Evolutionary conservation across 2,113 vertebrate species (phyloP).

Genomic region (Hypomesus transpacificus): DNA sequence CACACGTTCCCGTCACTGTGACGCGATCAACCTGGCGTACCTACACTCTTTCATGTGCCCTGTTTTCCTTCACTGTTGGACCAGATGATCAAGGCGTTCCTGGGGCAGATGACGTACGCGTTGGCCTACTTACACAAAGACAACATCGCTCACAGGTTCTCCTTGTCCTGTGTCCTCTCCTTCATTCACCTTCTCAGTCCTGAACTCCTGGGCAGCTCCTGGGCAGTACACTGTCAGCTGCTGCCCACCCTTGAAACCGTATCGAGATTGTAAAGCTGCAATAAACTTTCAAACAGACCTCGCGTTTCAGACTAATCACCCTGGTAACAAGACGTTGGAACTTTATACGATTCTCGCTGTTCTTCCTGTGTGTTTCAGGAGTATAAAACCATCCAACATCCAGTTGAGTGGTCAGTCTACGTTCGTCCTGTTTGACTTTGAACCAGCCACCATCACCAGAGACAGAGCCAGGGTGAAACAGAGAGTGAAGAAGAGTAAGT

Average conservation of each 20-base stretch:
- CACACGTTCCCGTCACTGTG: too few species aligned
- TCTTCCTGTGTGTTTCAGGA: slow-evolving; percentile 55
- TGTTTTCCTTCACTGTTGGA: background rate
- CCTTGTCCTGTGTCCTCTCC: too few species aligned
- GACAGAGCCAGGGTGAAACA: slow-evolving; percentile 69
- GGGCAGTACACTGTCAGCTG: too few species aligned
- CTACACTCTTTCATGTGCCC: too few species aligned
- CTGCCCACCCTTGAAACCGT: too few species aligned
- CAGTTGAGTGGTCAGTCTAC: slow-evolving; percentile 42
- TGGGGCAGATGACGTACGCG: slow-evolving; percentile 73
- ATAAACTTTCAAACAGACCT: too few species aligned
- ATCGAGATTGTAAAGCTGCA: background rate
- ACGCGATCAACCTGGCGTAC: too few species aligned
- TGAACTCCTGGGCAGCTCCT: too few species aligned
- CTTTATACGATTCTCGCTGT: too few species aligned
- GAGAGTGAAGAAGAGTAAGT: slow-evolving; percentile 66
- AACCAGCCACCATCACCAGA: slow-evolving; percentile 56
- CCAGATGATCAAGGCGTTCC: slow-evolving; percentile 47
- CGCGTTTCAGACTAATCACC: too few species aligned
- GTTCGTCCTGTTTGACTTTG: slow-evolving; percentile 73
- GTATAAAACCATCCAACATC: slow-evolving; percentile 80
- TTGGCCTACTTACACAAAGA: slow-evolving; percentile 69
- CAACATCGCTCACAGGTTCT: slow-evolving; percentile 72
- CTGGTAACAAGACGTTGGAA: too few species aligned
- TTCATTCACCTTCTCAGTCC: too few species aligned